Evolutionary conservation across 2,888 invertebrate species (phyloP).

Genomic region (Thysanoteuthis rhombus): DNA sequence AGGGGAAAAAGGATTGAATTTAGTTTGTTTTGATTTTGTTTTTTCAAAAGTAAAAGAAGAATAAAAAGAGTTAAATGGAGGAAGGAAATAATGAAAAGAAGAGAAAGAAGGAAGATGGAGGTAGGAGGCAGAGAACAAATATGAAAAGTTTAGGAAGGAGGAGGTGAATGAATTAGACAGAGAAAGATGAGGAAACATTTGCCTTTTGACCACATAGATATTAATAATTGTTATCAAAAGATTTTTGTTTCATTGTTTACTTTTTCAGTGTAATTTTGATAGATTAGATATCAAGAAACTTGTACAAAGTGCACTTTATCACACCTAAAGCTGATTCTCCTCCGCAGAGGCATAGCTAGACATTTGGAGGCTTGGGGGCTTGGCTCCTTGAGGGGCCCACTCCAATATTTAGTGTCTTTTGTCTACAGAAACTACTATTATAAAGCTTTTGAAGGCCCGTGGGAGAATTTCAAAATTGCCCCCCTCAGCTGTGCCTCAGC

Average conservation of each 20-base stretch:
- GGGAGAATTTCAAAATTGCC: no score
- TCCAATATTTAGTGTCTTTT: no score
- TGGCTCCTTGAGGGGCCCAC: no score
- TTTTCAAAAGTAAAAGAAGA: background rate
- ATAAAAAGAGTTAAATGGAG: background rate
- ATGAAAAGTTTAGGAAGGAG: background rate
- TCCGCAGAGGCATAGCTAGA: no score
- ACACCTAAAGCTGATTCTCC: background rate
- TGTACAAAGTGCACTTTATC: background rate
- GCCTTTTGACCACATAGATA: slow-evolving; percentile 12
- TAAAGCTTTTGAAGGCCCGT: no score
- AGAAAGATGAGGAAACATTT: background rate
- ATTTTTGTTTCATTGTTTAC: background rate
- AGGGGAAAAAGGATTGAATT: background rate
- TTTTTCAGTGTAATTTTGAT: background rate
- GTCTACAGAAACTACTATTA: no score
- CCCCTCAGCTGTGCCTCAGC: no score
- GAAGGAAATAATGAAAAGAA: no score
- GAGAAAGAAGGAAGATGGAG: background rate
- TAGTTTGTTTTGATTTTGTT: no score
- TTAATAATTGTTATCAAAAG: background rate
- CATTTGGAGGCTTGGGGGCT: no score
- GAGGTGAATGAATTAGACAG: background rate
- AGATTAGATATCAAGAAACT: background rate
- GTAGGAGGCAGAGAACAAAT: background rate